Base-by-base conservation (phyloP, 1,140 invertebrate genomes). In the Euura lappo region DNA sequence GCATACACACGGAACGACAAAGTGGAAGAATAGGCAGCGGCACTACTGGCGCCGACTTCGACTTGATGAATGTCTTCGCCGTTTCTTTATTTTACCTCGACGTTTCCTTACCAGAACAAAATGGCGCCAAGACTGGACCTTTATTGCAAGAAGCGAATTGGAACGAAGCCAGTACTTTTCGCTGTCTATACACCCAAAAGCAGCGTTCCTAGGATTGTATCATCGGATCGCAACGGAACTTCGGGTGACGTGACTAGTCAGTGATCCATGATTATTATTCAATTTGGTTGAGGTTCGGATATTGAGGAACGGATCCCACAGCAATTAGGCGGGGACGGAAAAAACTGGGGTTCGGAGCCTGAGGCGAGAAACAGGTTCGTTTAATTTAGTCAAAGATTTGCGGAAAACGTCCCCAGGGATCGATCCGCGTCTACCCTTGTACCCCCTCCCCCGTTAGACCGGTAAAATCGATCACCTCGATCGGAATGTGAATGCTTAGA, bases 401-500 rank as follows among this genome's bases (percentile, higher is more conserved):
- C 51, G 51, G 51, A 60, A 60, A 60, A 60, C 51, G 51, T 60
- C 51, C 51, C 28, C 28, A 28, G 28, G 28, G 28, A 28, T 28
- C 28, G 28, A 28, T 28, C 28, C 28, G 28, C 28, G 28, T 28
- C 28, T 11, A 60, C 51, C 51, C 10, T 72, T 44, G 13, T 68
- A 28, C 28, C 28, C 28, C 1, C n/a, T n/a, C n/a, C 2, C 8
- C 8, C 72, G 70, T 42, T 69, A 6, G 28, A 65, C 8, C 10
- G 71, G 11, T 69, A 72, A 77, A 72, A 75, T 75, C 72, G 76
- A 75, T 75, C 43, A 71, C 71, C 44, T 44, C 64, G 72, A 75
- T 75, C 69, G 78, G 79, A 83, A 79, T 81, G 79, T 77, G 74
- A 75, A 72, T 51, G 51, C 69, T 74, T 78, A 78, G 79, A 81